A percentile compares a stretch with the other conserved stretches of the same genome.
phyloP scores from a whole-genome alignment of 2,888 invertebrate genomes.

The Andrena bicolor region DNA sequence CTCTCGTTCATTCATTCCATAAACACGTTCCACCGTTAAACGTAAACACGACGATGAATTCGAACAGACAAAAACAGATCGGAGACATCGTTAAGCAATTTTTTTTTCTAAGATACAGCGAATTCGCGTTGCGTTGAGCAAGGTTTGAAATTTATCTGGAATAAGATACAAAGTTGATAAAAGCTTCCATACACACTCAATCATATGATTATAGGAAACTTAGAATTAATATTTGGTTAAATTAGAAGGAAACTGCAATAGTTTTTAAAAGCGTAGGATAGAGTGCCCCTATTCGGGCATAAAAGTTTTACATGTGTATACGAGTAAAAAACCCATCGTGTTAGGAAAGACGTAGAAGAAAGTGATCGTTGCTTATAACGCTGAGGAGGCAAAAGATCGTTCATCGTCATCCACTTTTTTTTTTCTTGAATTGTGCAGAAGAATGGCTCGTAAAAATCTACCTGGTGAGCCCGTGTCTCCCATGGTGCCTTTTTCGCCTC shows the following conservation, averaged over 20 bases:
- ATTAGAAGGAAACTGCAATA: background rate
- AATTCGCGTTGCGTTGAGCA: background rate
- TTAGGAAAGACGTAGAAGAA: conserved; percentile 13
- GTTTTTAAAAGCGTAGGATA: conserved; percentile 7
- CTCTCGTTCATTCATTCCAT: background rate
- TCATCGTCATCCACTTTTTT: conserved; percentile 44
- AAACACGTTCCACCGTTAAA: conserved; percentile 2
- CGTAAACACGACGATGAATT: background rate
- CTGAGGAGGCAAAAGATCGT: conserved; percentile 33
- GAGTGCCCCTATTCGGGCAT: background rate
- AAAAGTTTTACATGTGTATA: background rate
- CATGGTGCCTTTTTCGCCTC: conserved; percentile 88
- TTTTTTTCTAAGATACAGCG: background rate
- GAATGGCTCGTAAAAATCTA: conserved; percentile 74
- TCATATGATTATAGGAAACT: background rate
- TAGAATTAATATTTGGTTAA: background rate
- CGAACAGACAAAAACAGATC: background rate
- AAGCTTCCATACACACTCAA: background rate
- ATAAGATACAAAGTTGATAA: background rate
- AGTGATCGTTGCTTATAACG: conserved; percentile 21
- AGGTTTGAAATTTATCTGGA: background rate
- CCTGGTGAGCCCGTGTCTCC: conserved; percentile 87
- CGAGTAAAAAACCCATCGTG: conserved; percentile 17
- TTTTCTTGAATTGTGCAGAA: conserved; percentile 47
- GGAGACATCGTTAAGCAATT: conserved; percentile 8